Evolutionary conservation across 2,797 vertebrate genomes (phyloP).

Genomic region (Enteromius afrohamiltoni): DNA sequence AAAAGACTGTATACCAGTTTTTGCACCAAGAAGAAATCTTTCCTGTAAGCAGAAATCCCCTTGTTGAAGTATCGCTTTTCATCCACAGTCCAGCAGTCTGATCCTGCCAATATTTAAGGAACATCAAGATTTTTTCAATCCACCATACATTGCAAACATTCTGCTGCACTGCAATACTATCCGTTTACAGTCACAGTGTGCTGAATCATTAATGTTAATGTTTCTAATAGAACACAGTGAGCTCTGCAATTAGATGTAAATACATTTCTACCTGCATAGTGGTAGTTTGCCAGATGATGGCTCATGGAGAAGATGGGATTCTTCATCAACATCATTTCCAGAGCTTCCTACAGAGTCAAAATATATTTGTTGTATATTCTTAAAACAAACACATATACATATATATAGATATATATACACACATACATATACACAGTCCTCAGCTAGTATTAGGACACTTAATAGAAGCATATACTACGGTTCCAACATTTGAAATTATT

Average conservation of each 20-base stretch:
- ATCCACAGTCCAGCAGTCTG: slow-evolving; percentile 89
- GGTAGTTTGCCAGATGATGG: slow-evolving; percentile 86
- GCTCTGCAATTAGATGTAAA: background rate
- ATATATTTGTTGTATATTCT: slow-evolving; percentile 9
- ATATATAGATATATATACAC: background rate
- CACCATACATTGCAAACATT: background rate
- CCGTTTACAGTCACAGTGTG: background rate
- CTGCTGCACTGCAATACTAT: background rate
- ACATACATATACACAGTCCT: too few relatives aligned
- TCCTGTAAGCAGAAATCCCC: slow-evolving; percentile 92
- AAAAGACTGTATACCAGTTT: slow-evolving; percentile 81
- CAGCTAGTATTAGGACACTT: background rate
- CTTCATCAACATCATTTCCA: slow-evolving; percentile 87
- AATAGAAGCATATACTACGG: background rate
- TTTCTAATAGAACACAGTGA: background rate
- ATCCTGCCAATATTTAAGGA: slow-evolving; percentile 77
- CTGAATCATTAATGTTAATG: background rate
- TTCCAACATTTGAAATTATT: background rate
- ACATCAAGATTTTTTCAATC: background rate
- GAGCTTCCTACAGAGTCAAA: slow-evolving; percentile 79
- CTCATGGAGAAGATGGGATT: slow-evolving; percentile 78
- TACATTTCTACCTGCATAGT: slow-evolving; percentile 88
- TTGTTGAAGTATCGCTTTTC: slow-evolving; percentile 96
- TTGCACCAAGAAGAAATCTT: slow-evolving; percentile 97
- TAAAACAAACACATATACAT: background rate